These are phyloP conservation scores for Tapirus indicus DNA, from an alignment of 2,797 vertebrate genomes.

Conservation along the genomic window DNA sequence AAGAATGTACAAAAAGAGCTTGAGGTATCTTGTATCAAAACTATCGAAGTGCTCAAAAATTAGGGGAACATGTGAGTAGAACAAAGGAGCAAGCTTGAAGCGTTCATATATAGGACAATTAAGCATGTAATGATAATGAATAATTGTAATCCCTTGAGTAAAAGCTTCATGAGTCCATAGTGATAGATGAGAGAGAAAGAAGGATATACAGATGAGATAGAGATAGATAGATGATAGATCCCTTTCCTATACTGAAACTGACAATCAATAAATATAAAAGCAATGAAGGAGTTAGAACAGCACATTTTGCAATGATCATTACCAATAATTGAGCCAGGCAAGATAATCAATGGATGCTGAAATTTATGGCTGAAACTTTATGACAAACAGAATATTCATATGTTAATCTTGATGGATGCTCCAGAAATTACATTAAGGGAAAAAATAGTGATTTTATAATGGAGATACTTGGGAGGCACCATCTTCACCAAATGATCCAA, in stretches of 20 bases:
- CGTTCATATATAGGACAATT: background rate
- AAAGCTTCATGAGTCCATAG: background rate
- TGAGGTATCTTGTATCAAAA: background rate
- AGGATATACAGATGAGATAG: background rate
- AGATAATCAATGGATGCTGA: background rate
- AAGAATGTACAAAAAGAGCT: background rate
- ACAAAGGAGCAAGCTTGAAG: background rate
- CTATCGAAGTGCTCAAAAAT: background rate
- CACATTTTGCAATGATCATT: background rate
- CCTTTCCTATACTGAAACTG: background rate
- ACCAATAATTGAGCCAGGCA: background rate
- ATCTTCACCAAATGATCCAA: background rate
- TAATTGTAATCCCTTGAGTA: background rate
- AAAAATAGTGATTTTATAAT: background rate
- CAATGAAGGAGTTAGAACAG: background rate
- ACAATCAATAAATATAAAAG: background rate
- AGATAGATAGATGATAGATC: no score
- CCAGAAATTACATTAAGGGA: background rate
- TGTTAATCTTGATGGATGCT: background rate
- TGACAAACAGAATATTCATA: background rate
- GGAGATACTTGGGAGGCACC: background rate
- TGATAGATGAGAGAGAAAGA: background rate
- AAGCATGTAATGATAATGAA: background rate
- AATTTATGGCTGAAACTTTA: background rate
- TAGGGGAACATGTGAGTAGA: background rate